Evolutionary conservation across 2,888 invertebrate genomes (phyloP).

Genomic region (Habroteleia sp.): DNA sequence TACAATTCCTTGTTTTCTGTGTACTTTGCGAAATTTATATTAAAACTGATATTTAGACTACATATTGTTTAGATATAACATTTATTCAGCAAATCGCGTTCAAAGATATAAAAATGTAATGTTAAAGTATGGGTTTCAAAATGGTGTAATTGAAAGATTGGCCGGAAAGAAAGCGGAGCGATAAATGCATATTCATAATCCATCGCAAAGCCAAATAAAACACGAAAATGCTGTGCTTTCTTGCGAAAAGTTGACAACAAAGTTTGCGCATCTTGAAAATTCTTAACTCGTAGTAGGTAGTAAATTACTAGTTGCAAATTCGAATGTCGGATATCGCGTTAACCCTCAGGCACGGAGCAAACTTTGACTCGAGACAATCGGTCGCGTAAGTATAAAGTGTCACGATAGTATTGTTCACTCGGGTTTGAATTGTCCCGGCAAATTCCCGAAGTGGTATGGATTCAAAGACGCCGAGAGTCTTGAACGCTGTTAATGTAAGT

Average conservation of each 20-base stretch:
- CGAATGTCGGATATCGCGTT: conserved; percentile 58
- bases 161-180: not conserved
- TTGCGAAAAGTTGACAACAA: conserved; percentile 31
- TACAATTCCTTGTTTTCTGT: too few species aligned
- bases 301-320: conserved; percentile 60
- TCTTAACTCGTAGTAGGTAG: conserved; percentile 34
- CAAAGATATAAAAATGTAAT: too few species aligned
- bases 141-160: conserved; percentile 1
- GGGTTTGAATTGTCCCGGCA: conserved; percentile 51
- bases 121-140: too few species aligned
- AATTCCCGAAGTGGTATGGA: conserved; percentile 48
- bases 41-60: too few species aligned
- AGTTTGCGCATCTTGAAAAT: conserved; percentile 48
- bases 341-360: conserved; percentile 52
- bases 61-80: too few species aligned
- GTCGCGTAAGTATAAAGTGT: conserved; percentile 38
- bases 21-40: too few species aligned
- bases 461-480: conserved; percentile 43
- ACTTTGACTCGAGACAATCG: conserved; percentile 61
- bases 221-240: conserved; percentile 9
- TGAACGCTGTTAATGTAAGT: conserved; percentile 48
- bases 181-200: conserved; percentile 30
- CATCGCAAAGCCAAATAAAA: conserved; percentile 20
- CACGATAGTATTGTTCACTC: conserved; percentile 59
- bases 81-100: too few species aligned